Percentiles rank a stretch among this genome's conserved stretches.
Conservation (phyloP, 2,888 invertebrate species). For the Hirtodrosophila trivittata region DNA sequence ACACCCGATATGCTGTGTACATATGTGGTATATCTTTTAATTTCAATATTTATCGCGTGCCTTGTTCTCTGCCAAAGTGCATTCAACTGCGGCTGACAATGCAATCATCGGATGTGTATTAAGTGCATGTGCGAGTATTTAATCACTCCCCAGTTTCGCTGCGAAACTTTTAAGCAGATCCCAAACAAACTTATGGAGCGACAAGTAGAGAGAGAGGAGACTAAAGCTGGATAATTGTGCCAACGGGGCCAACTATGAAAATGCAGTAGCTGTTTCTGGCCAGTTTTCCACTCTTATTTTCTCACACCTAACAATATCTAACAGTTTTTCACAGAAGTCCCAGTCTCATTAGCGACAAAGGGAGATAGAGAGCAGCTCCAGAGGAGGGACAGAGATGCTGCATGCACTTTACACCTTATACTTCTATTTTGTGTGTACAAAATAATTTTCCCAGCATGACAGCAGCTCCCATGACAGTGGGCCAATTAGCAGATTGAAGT, state of each 20-base stretch:
- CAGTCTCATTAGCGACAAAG: background rate
- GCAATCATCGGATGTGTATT: conserved; percentile 33
- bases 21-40: conserved; percentile 23
- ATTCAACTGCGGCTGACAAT: conserved; percentile 44
- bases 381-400: background rate
- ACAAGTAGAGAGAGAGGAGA: background rate
- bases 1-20: background rate
- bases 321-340: conserved; percentile 27
- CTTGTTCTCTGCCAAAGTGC: conserved; percentile 27
- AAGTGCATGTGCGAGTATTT: conserved; percentile 31
- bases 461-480: conserved; percentile 30
- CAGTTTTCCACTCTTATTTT: conserved; percentile 51
- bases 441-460: conserved; percentile 19
- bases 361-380: too few species aligned
- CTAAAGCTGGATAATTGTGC: conserved; percentile 30
- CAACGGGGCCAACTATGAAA: conserved; percentile 42
- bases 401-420: conserved; percentile 26
- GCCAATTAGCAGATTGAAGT: background rate
- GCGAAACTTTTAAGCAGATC: conserved; percentile 22
- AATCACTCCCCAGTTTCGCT: conserved; percentile 42
- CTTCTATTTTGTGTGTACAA: conserved; percentile 27
- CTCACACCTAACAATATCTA: conserved; percentile 46
- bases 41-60: conserved; percentile 55
- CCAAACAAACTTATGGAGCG: background rate
- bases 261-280: conserved; percentile 29